Percentiles rank a stretch among this genome's conserved stretches.
Conservation (phyloP, 2,113 vertebrate genomes). For the human region GRCh38 chr3:170885001-170885500, state of each 20-base stretch:
- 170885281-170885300: background rate
- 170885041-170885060: background rate
- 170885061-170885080: background rate
- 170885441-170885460: too few species aligned
- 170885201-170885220: background rate
- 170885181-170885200: background rate
- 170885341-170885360: constrained; percentile 25
- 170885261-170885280: background rate
- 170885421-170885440: background rate
- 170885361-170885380: constrained; percentile 18
- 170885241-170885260: background rate
- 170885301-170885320: background rate
- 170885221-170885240: background rate
- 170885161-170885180: background rate
- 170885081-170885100: background rate
- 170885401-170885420: background rate
- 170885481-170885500: background rate
- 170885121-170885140: background rate
- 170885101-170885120: background rate
- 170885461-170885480: background rate
- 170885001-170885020: background rate
- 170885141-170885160: background rate
- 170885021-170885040: background rate
- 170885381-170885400: background rate
- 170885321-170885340: background rate